Percentiles rank a stretch among this genome's conserved stretches.
Evolutionary conservation across 2,888 invertebrate genomes (phyloP).

Genomic region (Anticlea derivata): DNA sequence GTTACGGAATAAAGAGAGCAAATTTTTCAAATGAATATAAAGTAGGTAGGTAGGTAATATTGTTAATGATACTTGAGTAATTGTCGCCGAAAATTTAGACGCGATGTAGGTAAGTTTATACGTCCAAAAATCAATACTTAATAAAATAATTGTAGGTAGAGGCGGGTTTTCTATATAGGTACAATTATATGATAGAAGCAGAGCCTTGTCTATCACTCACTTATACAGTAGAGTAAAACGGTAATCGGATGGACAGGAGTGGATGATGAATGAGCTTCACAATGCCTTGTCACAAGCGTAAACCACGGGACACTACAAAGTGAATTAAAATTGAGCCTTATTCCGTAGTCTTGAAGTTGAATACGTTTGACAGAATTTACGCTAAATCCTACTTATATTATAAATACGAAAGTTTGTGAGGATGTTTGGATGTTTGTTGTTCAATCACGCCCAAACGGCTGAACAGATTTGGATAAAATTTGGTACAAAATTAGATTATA

Average conservation of each 20-base stretch:
- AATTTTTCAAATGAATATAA: background rate
- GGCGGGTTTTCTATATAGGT: background rate
- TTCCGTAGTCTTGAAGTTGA: background rate
- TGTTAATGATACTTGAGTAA: too few species aligned
- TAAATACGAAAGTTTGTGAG: too few species aligned
- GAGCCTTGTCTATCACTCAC: constrained; percentile 8
- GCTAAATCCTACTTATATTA: too few species aligned
- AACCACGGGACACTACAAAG: background rate
- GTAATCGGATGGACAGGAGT: constrained; percentile 18
- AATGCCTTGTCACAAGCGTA: constrained; percentile 10
- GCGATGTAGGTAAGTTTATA: too few species aligned
- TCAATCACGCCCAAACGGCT: too few species aligned
- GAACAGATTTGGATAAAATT: too few species aligned
- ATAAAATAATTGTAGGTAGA: too few species aligned
- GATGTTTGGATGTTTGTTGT: too few species aligned
- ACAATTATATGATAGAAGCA: background rate
- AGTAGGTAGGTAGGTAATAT: background rate
- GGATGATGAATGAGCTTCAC: constrained; percentile 18
- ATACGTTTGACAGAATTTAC: background rate
- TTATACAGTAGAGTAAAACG: constrained; percentile 17
- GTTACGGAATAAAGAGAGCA: background rate
- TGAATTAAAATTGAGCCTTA: constrained; percentile 10
- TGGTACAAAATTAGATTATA: too few species aligned
- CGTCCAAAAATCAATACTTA: too few species aligned
- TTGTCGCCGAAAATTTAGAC: too few species aligned